These are phyloP conservation scores for Linepithema humile DNA, from an alignment of 1,140 invertebrate species.

Conservation along the genomic window DNA sequence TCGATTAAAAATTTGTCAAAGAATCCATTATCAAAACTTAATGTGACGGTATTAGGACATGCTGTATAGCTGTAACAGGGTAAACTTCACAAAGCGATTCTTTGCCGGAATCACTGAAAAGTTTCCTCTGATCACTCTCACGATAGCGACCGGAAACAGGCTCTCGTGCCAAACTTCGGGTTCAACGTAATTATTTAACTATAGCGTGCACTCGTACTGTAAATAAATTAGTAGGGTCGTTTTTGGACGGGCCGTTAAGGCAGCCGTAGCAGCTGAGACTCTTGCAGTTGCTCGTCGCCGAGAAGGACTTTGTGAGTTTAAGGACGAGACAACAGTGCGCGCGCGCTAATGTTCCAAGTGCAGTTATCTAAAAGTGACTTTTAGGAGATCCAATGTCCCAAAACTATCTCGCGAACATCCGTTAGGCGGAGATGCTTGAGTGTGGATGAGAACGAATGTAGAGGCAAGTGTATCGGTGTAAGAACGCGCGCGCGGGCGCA, in stretches of 20 bases:
- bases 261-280: conserved; percentile 21
- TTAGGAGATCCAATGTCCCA: conserved; percentile 1
- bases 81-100: background rate
- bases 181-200: conserved; percentile 28
- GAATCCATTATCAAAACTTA: background rate
- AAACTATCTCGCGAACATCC: conserved; percentile 41
- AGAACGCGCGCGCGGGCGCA: background rate
- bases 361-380: conserved; percentile 43
- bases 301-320: conserved; percentile 25
- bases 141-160: background rate
- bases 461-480: too few relatives aligned
- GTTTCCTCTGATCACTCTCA: conserved; percentile 7
- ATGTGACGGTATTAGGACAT: background rate
- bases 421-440: background rate
- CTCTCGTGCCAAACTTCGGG: background rate
- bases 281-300: conserved; percentile 22
- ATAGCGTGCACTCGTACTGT: background rate
- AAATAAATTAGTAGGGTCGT: conserved; percentile 49
- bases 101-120: background rate
- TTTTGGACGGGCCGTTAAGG: conserved; percentile 41
- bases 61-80: background rate
- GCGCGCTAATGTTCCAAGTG: conserved; percentile 34
- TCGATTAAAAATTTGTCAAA: background rate
- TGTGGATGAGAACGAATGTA: background rate
- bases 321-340: conserved; percentile 15